phyloP scores from a whole-genome alignment of 2,113 vertebrate species.

The Dasypus novemcinctus region DNA sequence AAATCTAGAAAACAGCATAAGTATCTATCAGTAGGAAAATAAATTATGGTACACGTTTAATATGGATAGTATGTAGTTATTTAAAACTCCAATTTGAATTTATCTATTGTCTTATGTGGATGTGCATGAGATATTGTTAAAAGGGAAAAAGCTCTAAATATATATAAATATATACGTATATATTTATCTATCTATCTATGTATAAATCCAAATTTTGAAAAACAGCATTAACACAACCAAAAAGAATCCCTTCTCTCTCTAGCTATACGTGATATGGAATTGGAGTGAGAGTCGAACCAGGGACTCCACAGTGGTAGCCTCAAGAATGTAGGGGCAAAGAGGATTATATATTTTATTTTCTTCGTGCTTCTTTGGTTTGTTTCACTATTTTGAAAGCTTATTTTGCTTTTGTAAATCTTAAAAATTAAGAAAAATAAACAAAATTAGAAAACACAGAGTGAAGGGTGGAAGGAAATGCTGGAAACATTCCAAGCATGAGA shows the following conservation, averaged over 20 bases:
- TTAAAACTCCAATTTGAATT: background rate
- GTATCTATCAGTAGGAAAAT: background rate
- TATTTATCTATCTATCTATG: too few species aligned
- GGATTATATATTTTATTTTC: background rate
- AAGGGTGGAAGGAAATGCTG: background rate
- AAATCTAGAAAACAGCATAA: background rate
- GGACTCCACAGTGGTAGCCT: background rate
- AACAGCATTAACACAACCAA: background rate
- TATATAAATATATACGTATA: too few species aligned
- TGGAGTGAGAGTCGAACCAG: background rate
- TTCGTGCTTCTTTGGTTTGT: background rate
- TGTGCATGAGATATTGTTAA: background rate
- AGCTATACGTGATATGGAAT: accelerated
- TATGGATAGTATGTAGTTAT: background rate
- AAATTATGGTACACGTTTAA: background rate
- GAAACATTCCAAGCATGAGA: background rate
- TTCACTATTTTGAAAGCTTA: background rate
- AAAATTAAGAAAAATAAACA: background rate
- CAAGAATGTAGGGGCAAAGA: too few species aligned
- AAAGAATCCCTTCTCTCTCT: background rate
- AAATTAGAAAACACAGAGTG: background rate
- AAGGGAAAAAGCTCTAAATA: background rate
- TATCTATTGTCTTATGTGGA: background rate
- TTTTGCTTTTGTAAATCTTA: background rate
- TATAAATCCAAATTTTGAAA: background rate